A percentile compares a stretch with the other conserved stretches of the same genome.
These are phyloP conservation scores for Lepisosteus oculatus DNA, from an alignment of 2,113 vertebrate genomes.

Conservation along the genomic window DNA sequence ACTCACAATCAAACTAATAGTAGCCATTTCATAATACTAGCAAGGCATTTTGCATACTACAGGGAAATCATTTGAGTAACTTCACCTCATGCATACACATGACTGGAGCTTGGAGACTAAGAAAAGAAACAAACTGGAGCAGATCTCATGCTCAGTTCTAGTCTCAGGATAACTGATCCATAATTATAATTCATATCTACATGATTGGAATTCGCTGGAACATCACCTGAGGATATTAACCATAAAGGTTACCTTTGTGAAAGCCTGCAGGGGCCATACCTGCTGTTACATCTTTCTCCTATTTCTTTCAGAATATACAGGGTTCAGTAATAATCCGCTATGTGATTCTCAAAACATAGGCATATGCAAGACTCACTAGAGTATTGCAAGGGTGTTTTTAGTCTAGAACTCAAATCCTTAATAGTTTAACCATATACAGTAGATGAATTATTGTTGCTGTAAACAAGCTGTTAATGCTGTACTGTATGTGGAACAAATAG, in stretches of 20 bases:
- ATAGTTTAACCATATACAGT: too few relatives aligned
- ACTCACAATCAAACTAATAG: too few relatives aligned
- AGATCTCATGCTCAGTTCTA: neutral
- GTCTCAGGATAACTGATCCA: conserved; percentile 6
- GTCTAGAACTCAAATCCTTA: too few relatives aligned
- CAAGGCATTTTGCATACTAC: too few relatives aligned
- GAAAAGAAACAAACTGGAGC: neutral
- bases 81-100: neutral
- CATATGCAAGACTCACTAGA: too few relatives aligned
- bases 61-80: too few relatives aligned
- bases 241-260: neutral
- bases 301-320: neutral
- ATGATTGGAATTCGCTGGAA: neutral
- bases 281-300: neutral
- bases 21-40: too few relatives aligned
- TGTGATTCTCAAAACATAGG: neutral
- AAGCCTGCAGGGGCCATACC: neutral
- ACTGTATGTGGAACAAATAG: too few relatives aligned
- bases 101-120: neutral
- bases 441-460: too few relatives aligned
- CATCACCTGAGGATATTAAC: conserved; percentile 6
- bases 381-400: too few relatives aligned
- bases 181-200: neutral
- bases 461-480: too few relatives aligned
- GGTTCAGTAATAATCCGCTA: neutral